Conservation (phyloP, 1,140 invertebrate genomes). For the Xylocopa sonorina region DNA sequence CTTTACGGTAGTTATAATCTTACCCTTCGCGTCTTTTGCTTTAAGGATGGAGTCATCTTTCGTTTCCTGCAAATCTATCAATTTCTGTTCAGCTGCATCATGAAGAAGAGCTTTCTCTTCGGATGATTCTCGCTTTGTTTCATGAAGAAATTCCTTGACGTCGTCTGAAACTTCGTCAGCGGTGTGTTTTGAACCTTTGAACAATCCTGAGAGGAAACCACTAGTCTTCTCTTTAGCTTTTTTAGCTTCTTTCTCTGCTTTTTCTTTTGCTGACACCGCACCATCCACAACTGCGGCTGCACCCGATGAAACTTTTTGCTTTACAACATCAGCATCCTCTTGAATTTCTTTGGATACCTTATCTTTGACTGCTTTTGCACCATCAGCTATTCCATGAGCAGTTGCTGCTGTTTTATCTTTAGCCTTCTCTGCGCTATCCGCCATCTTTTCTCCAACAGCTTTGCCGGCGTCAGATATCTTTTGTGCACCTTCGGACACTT, state of each 20-base stretch:
- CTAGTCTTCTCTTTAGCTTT: conserved; percentile 60
- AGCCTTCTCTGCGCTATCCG: conserved; percentile 21
- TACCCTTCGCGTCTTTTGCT: background rate
- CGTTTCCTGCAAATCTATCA: background rate
- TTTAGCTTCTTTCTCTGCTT: conserved; percentile 53
- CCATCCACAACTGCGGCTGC: conserved; percentile 7
- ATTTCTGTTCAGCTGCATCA: conserved; percentile 17
- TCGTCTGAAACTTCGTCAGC: conserved; percentile 75
- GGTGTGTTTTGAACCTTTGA: conserved; percentile 69
- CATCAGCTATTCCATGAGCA: conserved; percentile 37
- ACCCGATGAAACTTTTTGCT: conserved; percentile 31
- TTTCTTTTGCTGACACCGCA: conserved; percentile 34
- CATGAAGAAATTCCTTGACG: conserved; percentile 70
- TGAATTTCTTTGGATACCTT: conserved; percentile 35
- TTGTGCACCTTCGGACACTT: conserved; percentile 29
- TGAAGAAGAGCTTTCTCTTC: background rate
- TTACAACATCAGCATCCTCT: conserved; percentile 30
- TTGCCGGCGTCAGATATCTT: conserved; percentile 27
- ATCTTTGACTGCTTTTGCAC: conserved; percentile 38
- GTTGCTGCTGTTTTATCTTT: conserved; percentile 27
- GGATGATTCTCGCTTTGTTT: conserved; percentile 11
- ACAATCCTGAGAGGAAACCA: conserved; percentile 63
- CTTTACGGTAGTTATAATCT: background rate
- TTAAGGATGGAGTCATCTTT: background rate
- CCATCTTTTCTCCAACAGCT: conserved; percentile 27